Percentiles rank a stretch among this genome's conserved stretches.
These are phyloP conservation scores for Propithecus perrieri DNA, from an alignment of 2,797 vertebrate species.

Conservation along the genomic window DNA sequence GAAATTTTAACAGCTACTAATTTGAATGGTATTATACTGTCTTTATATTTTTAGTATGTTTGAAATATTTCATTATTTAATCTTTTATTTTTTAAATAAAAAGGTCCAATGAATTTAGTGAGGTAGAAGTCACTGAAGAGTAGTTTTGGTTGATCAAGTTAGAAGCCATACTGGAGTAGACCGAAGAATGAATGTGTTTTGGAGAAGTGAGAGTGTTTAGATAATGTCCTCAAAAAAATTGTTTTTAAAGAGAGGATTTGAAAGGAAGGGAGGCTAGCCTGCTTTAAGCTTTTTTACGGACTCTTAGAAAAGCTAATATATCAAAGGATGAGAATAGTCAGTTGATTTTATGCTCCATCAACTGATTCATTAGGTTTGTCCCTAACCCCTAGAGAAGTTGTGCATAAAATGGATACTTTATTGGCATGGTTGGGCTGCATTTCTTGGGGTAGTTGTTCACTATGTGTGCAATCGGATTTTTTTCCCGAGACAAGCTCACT, in stretches of 20 bases:
- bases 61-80: slow-evolving; percentile 29
- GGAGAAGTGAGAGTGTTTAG: not conserved
- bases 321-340: not conserved
- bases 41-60: slow-evolving; percentile 2
- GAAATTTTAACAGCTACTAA: not conserved
- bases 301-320: not conserved
- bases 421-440: not conserved
- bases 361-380: not conserved
- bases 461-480: not conserved
- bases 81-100: not conserved
- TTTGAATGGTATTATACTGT: not conserved
- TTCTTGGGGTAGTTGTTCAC: not conserved
- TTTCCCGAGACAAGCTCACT: not conserved
- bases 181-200: not conserved
- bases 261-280: not conserved
- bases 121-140: not conserved
- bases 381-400: not conserved
- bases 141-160: not conserved
- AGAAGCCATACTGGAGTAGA: not conserved
- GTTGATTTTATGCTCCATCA: not conserved
- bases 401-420: not conserved
- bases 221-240: not conserved
- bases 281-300: not conserved
- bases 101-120: not conserved
- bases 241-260: not conserved